A percentile compares a stretch with the other conserved stretches of the same genome.
phyloP scores from a whole-genome alignment of 2,797 vertebrate genomes.

The Tolypeutes matacus region DNA sequence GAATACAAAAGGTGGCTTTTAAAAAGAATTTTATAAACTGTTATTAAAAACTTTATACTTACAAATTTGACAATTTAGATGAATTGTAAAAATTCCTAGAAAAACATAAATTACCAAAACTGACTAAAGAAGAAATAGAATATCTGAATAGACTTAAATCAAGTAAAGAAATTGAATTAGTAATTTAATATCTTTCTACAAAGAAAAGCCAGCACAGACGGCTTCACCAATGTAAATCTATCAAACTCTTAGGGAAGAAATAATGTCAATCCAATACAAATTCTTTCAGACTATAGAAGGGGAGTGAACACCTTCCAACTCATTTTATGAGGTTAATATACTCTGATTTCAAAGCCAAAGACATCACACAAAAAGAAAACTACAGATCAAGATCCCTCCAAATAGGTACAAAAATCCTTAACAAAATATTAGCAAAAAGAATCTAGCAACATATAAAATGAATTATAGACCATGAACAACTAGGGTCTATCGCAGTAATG shows the following conservation, averaged over 20 bases:
- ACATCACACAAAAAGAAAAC: background rate
- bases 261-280: background rate
- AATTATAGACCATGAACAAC: background rate
- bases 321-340: background rate
- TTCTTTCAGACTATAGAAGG: background rate
- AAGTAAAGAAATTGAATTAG: constrained; percentile 30
- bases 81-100: background rate
- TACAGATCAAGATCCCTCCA: background rate
- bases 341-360: constrained; percentile 28
- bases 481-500: background rate
- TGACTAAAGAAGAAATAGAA: constrained; percentile 3
- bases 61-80: constrained; percentile 6
- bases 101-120: constrained; percentile 33
- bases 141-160: background rate
- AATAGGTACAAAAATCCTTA: background rate
- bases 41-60: constrained; percentile 21
- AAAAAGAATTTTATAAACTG: background rate
- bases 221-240: background rate
- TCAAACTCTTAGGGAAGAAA: background rate
- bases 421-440: background rate
- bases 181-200: constrained; percentile 5
- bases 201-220: background rate
- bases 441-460: background rate
- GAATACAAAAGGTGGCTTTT: background rate
- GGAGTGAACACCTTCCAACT: background rate